Evolutionary conservation across 2,888 invertebrate species (phyloP).

Genomic region (Mechanitis mazaeus): DNA sequence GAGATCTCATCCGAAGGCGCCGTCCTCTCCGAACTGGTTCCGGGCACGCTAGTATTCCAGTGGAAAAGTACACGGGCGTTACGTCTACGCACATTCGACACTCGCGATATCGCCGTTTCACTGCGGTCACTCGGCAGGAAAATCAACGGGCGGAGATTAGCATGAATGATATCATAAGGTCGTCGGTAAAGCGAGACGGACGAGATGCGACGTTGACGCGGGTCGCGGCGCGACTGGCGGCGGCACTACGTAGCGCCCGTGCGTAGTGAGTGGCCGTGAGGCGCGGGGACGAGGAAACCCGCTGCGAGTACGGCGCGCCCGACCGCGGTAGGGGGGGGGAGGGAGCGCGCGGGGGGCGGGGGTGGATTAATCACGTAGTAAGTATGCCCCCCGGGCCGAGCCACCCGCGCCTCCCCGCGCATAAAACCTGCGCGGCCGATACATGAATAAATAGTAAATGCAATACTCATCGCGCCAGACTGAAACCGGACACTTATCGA

Average conservation of each 20-base stretch:
- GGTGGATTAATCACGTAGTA: conserved; percentile 75
- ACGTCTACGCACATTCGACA: conserved; percentile 68
- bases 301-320: conserved; percentile 72
- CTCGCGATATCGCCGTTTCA: conserved; percentile 62
- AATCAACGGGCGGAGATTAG: conserved; percentile 69
- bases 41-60: conserved; percentile 55
- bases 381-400: conserved; percentile 66
- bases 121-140: conserved; percentile 67
- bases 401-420: conserved; percentile 44
- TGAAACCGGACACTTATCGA: conserved; percentile 74
- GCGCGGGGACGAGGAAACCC: conserved; percentile 77
- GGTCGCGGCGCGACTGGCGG: conserved; percentile 73
- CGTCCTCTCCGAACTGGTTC: conserved; percentile 64
- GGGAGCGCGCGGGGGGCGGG: conserved; percentile 39
- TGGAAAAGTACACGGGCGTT: conserved; percentile 65
- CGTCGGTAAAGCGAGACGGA: conserved; percentile 37
- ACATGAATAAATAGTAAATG: conserved; percentile 69
- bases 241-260: conserved; percentile 71
- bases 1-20: conserved; percentile 65
- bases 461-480: conserved; percentile 67
- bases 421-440: conserved; percentile 68
- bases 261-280: conserved; percentile 76
- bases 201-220: conserved; percentile 61
- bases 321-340: conserved; percentile 39
- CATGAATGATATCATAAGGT: conserved; percentile 65